Evolutionary conservation across 2,888 invertebrate species (phyloP).

Genomic region (Balanococcus diminutus): DNA sequence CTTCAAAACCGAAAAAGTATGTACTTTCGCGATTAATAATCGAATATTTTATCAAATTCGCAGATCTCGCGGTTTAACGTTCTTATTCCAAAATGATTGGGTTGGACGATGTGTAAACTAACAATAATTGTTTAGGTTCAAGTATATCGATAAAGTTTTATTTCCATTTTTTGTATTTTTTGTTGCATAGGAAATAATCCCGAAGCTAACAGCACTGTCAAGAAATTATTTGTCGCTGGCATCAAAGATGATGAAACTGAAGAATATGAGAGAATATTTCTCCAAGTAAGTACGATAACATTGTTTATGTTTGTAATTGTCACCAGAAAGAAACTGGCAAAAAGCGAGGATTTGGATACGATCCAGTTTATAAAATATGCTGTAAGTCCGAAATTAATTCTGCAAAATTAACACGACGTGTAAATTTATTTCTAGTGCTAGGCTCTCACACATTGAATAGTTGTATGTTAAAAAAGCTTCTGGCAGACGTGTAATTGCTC

Average conservation of each 20-base stretch:
- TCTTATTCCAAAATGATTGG: conserved; percentile 91
- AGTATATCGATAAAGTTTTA: background rate
- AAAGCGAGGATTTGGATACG: conserved; percentile 94
- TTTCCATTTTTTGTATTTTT: background rate
- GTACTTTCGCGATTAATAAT: background rate
- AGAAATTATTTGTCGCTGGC: conserved; percentile 93
- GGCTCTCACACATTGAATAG: conserved; percentile 64
- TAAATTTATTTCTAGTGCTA: conserved; percentile 60
- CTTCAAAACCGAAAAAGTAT: conserved; percentile 81
- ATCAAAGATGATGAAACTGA: conserved; percentile 92
- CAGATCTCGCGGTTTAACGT: conserved; percentile 94
- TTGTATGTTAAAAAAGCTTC: conserved; percentile 67
- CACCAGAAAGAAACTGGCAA: conserved; percentile 89
- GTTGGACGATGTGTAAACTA: conserved; percentile 91
- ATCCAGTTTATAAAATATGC: conserved; percentile 94
- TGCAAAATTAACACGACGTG: too few relatives aligned
- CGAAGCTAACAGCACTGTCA: conserved; percentile 91
- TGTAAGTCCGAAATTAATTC: conserved; percentile 70
- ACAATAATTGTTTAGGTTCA: conserved; percentile 60
- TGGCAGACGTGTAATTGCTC: conserved; percentile 59
- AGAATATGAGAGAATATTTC: conserved; percentile 83
- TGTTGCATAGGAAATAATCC: conserved; percentile 74
- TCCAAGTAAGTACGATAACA: conserved; percentile 79
- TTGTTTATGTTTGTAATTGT: conserved; percentile 85
- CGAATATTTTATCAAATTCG: too few relatives aligned